Conservation (phyloP, 2,888 invertebrate genomes). For the Coronaproctus castanopsis region DNA sequence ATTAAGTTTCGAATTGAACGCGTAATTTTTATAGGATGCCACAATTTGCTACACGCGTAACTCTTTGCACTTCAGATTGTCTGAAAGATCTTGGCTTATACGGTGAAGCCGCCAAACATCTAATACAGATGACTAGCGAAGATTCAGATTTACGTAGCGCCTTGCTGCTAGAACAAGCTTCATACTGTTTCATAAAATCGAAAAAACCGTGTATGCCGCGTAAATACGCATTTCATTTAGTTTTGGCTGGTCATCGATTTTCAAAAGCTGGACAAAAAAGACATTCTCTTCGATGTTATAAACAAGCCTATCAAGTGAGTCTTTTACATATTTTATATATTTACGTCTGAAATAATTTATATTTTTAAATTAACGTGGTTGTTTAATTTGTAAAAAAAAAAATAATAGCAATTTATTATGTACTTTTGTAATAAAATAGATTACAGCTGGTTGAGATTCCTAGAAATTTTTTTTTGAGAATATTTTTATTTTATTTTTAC, state of each 20-base stretch:
- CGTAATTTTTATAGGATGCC: slow-evolving; percentile 48
- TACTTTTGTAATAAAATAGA: too few relatives aligned
- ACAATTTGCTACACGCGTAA: slow-evolving; percentile 79
- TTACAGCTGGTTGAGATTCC: too few relatives aligned
- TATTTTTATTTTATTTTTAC: too few relatives aligned
- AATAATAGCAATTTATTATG: slow-evolving; percentile 4
- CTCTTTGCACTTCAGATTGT: slow-evolving; percentile 71
- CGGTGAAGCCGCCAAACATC: slow-evolving; percentile 84
- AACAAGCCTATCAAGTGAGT: slow-evolving; percentile 66
- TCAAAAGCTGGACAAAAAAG: slow-evolving; percentile 80
- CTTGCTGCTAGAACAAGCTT: slow-evolving; percentile 80
- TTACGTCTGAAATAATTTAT: background rate
- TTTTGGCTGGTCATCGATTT: slow-evolving; percentile 85
- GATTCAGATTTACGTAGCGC: slow-evolving; percentile 93
- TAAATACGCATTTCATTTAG: slow-evolving; percentile 91
- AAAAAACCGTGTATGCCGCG: slow-evolving; percentile 52
- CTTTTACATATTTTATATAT: background rate
- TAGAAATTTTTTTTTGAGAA: too few relatives aligned
- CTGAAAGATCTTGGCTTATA: slow-evolving; percentile 54
- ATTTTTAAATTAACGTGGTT: background rate
- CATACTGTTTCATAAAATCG: slow-evolving; percentile 63
- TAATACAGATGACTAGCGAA: slow-evolving; percentile 88
- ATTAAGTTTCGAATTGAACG: too few relatives aligned
- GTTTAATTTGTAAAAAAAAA: background rate
- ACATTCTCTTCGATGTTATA: slow-evolving; percentile 79